Evolutionary conservation across 2,113 vertebrate genomes (phyloP), one percentile per base, ranked within the genome.

Genomic region (Thunnus thynnus): DNA sequence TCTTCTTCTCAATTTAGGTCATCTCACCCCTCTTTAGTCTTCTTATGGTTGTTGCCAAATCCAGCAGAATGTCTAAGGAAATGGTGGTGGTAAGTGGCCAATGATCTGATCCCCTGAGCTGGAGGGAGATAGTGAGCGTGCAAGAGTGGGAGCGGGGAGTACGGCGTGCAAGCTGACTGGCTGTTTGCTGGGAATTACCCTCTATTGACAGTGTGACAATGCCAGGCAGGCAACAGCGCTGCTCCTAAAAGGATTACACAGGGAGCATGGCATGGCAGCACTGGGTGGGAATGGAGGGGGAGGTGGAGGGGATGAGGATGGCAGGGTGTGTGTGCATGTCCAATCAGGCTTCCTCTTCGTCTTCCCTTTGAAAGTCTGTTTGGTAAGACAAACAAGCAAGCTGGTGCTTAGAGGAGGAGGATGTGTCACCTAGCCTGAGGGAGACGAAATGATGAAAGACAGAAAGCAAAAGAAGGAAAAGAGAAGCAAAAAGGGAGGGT

Each of bases 171-270:
- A 60, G 77, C 61, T 58, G 84, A 72, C 82, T 77, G 76, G 80
- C 74, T 88, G 83, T 85, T 90, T 90, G 86, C 82, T 72, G 71
- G 82, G 80, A 90, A 89, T 92, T 88, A 91, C 83, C 83, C 79
- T 89, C 77, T 76, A 87, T 89, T 92, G 89, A 93, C 90, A 87
- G 90, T 81, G 86, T 90, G 91, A 91, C 89, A 86, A 83, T 90
- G 82, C 67, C 85, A 89, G 72, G 51, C 72, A 60, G 86, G 84
- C 75, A 80, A 88, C 74, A 64, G 75, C 66, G 57, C 83, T 70
- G 87, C 81, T 83, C 73, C 83, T 93, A 92, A 95, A 89, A 88
- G 94, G 94, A 94, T 94, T 94, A 94, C 93, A 92, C 80, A n/a
- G 62, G 50, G 79, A 90, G 92, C 83, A 63, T 75, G 81, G 78